Conservation (phyloP, 1,140 invertebrate genomes). For the Heliothis virescens region DNA sequence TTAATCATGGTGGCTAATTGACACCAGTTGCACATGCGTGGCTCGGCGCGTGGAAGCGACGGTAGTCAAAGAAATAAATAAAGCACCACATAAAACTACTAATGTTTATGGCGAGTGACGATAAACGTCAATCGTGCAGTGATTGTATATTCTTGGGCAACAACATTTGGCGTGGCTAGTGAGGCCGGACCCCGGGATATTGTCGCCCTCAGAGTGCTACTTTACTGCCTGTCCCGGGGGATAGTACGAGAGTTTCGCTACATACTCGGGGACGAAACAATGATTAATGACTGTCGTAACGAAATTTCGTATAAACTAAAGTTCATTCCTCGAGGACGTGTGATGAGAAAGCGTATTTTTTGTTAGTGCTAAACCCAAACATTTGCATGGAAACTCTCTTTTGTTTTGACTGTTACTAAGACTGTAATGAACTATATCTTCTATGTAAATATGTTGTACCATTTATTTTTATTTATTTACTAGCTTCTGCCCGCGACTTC, state of each 20-base stretch:
- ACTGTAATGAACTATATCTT: too few species aligned
- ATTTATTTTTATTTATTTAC: too few species aligned
- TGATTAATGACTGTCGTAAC: conserved; percentile 16
- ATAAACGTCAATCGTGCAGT: conserved; percentile 48
- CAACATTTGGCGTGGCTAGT: not conserved
- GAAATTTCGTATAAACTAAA: not conserved
- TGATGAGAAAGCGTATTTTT: not conserved
- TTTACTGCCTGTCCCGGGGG: not conserved
- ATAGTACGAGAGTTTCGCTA: not conserved
- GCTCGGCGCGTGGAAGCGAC: conserved; percentile 10
- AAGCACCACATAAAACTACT: conserved; percentile 43
- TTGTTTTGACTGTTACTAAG: too few species aligned
- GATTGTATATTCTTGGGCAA: conserved; percentile 2
- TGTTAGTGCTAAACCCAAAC: too few species aligned
- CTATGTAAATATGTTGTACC: too few species aligned
- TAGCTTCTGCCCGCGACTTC: too few species aligned
- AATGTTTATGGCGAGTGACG: conserved; percentile 24
- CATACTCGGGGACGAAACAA: conserved; percentile 9
- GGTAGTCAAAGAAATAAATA: conserved; percentile 10
- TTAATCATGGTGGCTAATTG: conserved; percentile 46
- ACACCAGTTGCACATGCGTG: conserved; percentile 16
- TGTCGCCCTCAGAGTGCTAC: conserved; percentile 4
- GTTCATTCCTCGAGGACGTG: not conserved
- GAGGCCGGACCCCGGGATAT: conserved; percentile 2
- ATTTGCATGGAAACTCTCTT: too few species aligned